Conservation (phyloP, 2,113 vertebrate species). For the Mellivora capensis region DNA sequence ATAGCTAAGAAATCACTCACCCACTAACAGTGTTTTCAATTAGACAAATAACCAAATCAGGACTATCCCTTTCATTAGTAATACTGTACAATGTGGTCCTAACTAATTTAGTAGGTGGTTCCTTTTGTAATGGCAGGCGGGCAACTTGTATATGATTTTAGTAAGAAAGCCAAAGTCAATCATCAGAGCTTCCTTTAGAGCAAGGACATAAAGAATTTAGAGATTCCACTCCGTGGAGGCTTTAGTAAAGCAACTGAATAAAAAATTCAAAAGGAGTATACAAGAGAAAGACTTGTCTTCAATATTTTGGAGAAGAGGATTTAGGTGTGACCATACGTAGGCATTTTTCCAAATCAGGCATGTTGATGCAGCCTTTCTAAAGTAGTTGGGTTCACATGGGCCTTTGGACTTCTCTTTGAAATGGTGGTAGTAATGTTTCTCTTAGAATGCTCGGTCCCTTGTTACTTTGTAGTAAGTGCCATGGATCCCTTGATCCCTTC, state of each 20-base stretch:
- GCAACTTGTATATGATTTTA: neutral
- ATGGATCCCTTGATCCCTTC: neutral
- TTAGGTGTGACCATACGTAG: neutral
- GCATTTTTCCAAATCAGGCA: neutral
- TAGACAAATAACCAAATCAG: neutral
- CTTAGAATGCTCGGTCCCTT: neutral
- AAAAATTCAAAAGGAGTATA: neutral
- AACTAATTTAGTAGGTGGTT: neutral
- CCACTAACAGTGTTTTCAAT: neutral
- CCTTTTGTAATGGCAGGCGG: neutral
- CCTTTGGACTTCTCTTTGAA: neutral
- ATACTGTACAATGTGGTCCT: neutral
- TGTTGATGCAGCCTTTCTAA: neutral
- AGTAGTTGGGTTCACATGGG: neutral
- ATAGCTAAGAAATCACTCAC: neutral
- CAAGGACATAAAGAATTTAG: neutral
- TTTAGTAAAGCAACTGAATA: neutral
- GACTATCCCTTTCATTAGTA: neutral
- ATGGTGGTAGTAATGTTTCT: neutral
- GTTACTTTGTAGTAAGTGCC: neutral
- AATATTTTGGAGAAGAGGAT: neutral
- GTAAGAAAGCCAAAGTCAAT: neutral
- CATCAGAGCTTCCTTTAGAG: neutral
- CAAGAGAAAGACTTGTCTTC: neutral
- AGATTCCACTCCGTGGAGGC: neutral